Base-by-base conservation (phyloP, 2,888 invertebrate species). In the Cephus pulcher region DNA sequence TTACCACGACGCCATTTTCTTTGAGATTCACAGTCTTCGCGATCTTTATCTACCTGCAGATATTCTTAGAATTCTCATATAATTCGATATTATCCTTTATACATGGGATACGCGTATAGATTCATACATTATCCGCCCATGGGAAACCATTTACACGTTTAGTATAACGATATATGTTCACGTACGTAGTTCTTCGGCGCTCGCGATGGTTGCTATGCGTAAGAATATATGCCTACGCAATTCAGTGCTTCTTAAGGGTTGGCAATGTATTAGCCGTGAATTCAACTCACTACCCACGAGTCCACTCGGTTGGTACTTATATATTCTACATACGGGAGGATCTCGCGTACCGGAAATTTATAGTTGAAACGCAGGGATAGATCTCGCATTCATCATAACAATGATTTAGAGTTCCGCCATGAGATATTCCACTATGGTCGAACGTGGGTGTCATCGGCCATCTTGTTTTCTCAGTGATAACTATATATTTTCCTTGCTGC, bases 381-480 rank as follows among this genome's bases (percentile, higher is more conserved):
- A 88, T 86, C 85, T 81, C 84, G 84, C 86, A 85, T 87, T 86
- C 86, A 88, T 89, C 88, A 87, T 82, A 81, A 73, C 76, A 82
- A 88, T 90, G 89, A 90, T 89, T 89, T 88, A 89, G 83, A 83
- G 81, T 82, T 84, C 81, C 83, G 79, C 82, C 78, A 69, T 73
- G 80, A 74, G 6, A 74, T 74, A 84, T 84, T 85, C 79, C 75
- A 74, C 81, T 80, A 79, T 69, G 76, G 76, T 71, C 73, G 75
- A 76, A 77, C 82, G 81, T 81, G 81, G 81, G 82, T 78, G 82
- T 80, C 34, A 34, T 9, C 79, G 75, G 70, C 74, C 73, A 30
- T 69, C 70, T 75, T 56, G 56, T 56, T 23, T 56, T 56, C 56
- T 23, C 56, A 56, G 78, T 75, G 77, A 80, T 79, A 81, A 75